Evolutionary conservation across 2,113 vertebrate genomes (phyloP), one percentile per base, ranked within the genome.

Genomic region (Megaptera novaeangliae): DNA sequence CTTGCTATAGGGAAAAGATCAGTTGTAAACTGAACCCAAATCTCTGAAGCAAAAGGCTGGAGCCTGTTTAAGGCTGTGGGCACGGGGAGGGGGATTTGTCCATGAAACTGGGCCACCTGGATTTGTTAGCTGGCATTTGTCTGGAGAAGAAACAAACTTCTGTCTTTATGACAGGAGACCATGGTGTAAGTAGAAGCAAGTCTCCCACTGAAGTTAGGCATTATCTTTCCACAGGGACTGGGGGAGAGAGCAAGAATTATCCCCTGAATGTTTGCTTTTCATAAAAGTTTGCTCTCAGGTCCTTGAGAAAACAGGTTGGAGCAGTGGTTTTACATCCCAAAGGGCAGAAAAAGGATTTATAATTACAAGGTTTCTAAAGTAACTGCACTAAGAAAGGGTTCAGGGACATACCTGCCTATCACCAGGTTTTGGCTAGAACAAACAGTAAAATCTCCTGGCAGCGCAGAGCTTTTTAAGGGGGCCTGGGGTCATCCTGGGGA

Each of bases 121-220:
- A 14, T 44, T 27, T 44, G 14, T 44, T 17, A 6, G 13, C 3
- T n/a, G 75, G 21, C 6, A 0, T 46, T 71, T 15, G 41, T 12
- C 5, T 39, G 4, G 6, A 15, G n/a, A 15, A 82, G 39, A 93
- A 59, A 25, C 74, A 57, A 17, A 6, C 6, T 29, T 7, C 6
- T n/a, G 3, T 29, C 57, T 31, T 68, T 11, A 5, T 20, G 3
- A 34, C 18, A 31, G 20, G 41, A 63, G 36, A 4, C 72, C 3
- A 13, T 36, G 41, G 1, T n/a, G 5, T 46, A 1, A 9, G 6
- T 6, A 39, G 18, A 10, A 20, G 1, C 9, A 10, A 20, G 31
- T 1, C 0, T 0, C 1, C 61, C 10, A 13, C 5, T 8, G 8
- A 44, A 29, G 5, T 39, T 9, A 10, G 8, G 11, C 1, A 12